Conservation (phyloP, 2,888 invertebrate genomes). For the Diarsia mendica region DNA sequence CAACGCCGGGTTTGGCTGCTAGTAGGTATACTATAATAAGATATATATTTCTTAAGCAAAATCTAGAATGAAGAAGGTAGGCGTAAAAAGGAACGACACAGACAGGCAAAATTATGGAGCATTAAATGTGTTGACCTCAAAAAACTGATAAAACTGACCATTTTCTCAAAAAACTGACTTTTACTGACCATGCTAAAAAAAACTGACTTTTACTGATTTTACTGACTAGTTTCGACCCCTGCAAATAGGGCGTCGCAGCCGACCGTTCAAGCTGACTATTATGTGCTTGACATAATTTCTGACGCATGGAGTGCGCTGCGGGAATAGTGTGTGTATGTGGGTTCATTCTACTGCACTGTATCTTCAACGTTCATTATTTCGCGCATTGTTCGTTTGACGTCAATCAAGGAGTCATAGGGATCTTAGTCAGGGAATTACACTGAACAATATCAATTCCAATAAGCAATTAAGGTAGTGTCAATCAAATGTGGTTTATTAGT, state of each 20-base stretch:
- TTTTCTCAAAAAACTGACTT: too few species aligned
- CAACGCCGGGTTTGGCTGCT: too few species aligned
- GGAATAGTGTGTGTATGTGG: slow-evolving; percentile 72
- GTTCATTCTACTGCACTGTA: slow-evolving; percentile 70
- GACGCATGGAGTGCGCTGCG: slow-evolving; percentile 70
- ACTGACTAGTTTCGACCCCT: too few species aligned
- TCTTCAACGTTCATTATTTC: slow-evolving; percentile 59
- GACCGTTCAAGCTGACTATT: slow-evolving; percentile 80
- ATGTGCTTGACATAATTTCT: slow-evolving; percentile 84
- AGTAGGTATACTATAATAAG: too few species aligned
- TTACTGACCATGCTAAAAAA: too few species aligned
- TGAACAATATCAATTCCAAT: slow-evolving; percentile 49
- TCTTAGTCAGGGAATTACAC: slow-evolving; percentile 61
- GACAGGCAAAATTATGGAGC: too few species aligned
- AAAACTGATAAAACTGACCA: too few species aligned
- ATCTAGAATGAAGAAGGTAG: too few species aligned
- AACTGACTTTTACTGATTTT: too few species aligned
- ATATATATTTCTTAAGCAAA: too few species aligned
- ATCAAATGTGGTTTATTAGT: slow-evolving; percentile 35
- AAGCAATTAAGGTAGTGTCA: slow-evolving; percentile 52
- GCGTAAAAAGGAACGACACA: too few species aligned
- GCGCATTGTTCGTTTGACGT: slow-evolving; percentile 64
- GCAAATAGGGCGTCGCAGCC: slow-evolving; percentile 86
- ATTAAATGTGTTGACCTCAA: too few species aligned
- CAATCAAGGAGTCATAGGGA: slow-evolving; percentile 59